Evolutionary conservation across 64 coral and sea anemone genomes (phyloP), one percentile per base, ranked within the genome.

Genomic region (Trachythela sp.): DNA sequence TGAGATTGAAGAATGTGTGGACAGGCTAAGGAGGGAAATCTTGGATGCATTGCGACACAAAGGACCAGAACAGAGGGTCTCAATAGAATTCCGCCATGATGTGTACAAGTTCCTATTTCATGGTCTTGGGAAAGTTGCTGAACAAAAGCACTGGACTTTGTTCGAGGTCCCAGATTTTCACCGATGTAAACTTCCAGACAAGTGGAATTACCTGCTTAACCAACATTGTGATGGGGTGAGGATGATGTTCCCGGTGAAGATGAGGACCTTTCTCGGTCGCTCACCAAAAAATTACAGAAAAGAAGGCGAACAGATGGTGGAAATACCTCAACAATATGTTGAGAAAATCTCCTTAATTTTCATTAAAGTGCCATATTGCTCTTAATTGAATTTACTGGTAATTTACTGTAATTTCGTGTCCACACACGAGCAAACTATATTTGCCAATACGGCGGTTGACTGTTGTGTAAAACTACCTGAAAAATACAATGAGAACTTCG

Each of bases 201-300:
- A 32, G 13, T 77, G 36, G 71, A 4, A 35, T 38, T 77, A 13
- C 71, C 13, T 77, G 11, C 32, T 35, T 35, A 26, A 77, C 31
- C 71, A 77, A 77, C 71, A 77, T 77, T 13, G 71, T 22, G 71
- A 77, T 38, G 71, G 71, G 32, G 36, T 38, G 13, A 27, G 36
- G 29, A 38, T 77, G 36, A 77, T 13, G 26, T 77, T 77, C 26
- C 71, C 71, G 32, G 71, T 77, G n/a, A 77, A 77, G 32, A 77
- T 27, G 71, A 77, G 71, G 26, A 77, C 24, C 11, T 77, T 77
- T 77, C 71, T 77, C 8, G 71, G n/a, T 77, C 71, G 32, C 71
- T 77, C 71, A 32, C 71, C 71, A 22, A 77, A 26, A 17, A 77
- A 77, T 77, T 77, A 22, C 71, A 13, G 13, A 35, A 77, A 26